Base-by-base conservation (phyloP, 92 coral and sea anemone species). In the Nematostella vectensis region DNA sequence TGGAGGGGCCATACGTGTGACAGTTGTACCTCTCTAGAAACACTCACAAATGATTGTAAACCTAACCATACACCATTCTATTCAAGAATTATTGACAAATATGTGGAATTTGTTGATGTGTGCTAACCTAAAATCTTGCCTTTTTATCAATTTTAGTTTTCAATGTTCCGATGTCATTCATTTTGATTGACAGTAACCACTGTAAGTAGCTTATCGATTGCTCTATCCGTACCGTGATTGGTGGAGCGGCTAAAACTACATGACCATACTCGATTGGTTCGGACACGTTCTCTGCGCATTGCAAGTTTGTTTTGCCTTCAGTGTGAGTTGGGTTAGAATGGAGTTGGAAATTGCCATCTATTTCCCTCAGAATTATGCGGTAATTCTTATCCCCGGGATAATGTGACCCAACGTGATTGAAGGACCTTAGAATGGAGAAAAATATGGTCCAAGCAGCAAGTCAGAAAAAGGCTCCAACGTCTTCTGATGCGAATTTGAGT, bases 401-500 rank as follows among this genome's bases (percentile, higher is more conserved):
- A 62, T 66, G 79, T 72, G 73, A 75, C 64, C n/a, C 55, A 62
- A 28, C 67, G 63, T 73, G 71, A 50, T 56, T 55, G 82, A 81
- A 71, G 70, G 95, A 50, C 43, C 61, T 58, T 18, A 71, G 61
- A 53, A 85, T 85, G 95, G 95, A 85, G 74, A 85, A 83, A 55
- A 77, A 67, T 69, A 81, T 85, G 75, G 84, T 78, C 57, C 83
- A 67, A 55, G 75, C 95, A 47, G 81, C 67, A 58, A 77, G 91
- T 58, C 88, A 79, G 76, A 93, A 93, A 67, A 81, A 96, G 72
- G 89, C 85, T 39, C 99, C 96, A 25, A 82, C 85, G 48, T 87
- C 99, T 57, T 88, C 99, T 56, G 99, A 93, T 71, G 96, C 99
- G 71, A 93, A 93, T 55, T 71, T 93, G 67, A 93, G 95, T 70